phyloP scores from a whole-genome alignment of 2,888 invertebrate species.

The Epinotia brunnichana region DNA sequence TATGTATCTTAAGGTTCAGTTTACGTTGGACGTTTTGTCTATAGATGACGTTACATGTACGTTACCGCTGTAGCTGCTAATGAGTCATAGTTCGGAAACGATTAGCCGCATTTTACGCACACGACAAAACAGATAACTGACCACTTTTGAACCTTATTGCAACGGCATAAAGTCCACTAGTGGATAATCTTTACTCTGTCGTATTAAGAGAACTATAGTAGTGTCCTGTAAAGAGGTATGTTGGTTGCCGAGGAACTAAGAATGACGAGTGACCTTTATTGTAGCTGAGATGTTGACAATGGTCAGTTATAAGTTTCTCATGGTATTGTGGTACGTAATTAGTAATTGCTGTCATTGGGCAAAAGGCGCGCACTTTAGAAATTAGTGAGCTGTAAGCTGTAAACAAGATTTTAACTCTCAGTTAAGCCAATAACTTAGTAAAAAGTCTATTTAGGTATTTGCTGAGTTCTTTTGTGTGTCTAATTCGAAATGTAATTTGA shows the following conservation, averaged over 20 bases:
- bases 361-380: background rate
- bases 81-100: slow-evolving; percentile 31
- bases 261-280: slow-evolving; percentile 2
- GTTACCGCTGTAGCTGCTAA: slow-evolving; percentile 14
- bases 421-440: no score
- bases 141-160: no score
- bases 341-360: background rate
- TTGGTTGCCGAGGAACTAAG: background rate
- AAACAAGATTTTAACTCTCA: background rate
- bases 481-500: no score
- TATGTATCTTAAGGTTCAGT: background rate
- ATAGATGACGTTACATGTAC: slow-evolving; percentile 9
- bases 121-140: background rate
- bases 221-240: slow-evolving; percentile 1
- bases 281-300: slow-evolving; percentile 7
- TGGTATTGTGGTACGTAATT: slow-evolving; percentile 11
- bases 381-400: background rate
- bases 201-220: background rate
- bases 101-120: slow-evolving; percentile 7
- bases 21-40: background rate
- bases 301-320: background rate
- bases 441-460: no score
- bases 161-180: background rate
- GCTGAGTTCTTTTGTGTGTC: no score
- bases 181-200: background rate